These are phyloP conservation scores for Poeciliopsis presidionis DNA, from an alignment of 2,797 vertebrate genomes.

Conservation along the genomic window DNA sequence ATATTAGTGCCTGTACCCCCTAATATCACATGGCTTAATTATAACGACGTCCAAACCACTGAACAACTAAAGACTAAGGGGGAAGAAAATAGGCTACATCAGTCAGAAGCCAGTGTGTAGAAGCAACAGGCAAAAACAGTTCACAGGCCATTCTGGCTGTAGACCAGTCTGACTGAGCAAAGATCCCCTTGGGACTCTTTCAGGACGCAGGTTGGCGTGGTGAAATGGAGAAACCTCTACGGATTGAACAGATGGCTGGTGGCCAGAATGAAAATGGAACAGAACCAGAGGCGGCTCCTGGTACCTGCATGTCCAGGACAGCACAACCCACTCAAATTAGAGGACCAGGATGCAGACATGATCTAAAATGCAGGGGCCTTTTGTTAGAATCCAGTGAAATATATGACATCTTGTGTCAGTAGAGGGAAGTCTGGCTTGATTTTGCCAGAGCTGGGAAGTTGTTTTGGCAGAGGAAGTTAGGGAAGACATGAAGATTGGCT, in stretches of 20 bases:
- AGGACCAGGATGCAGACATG: neutral
- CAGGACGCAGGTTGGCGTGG: neutral
- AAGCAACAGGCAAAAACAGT: neutral
- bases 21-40: neutral
- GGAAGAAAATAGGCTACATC: neutral
- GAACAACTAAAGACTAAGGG: neutral
- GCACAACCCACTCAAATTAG: neutral
- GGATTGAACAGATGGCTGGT: neutral
- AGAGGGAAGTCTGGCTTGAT: neutral
- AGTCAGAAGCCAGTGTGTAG: neutral
- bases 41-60: neutral
- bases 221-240: neutral
- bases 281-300: neutral
- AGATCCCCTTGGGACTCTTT: neutral
- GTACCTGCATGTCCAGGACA: neutral
- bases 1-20: neutral
- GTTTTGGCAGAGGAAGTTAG: neutral
- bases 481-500: neutral
- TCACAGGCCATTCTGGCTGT: neutral
- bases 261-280: constrained; percentile 4
- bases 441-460: neutral
- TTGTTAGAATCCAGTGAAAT: neutral
- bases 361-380: neutral
- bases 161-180: neutral
- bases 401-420: neutral